Base-by-base conservation (phyloP, 2,113 vertebrate genomes). In the Lamprotornis superbus region DNA sequence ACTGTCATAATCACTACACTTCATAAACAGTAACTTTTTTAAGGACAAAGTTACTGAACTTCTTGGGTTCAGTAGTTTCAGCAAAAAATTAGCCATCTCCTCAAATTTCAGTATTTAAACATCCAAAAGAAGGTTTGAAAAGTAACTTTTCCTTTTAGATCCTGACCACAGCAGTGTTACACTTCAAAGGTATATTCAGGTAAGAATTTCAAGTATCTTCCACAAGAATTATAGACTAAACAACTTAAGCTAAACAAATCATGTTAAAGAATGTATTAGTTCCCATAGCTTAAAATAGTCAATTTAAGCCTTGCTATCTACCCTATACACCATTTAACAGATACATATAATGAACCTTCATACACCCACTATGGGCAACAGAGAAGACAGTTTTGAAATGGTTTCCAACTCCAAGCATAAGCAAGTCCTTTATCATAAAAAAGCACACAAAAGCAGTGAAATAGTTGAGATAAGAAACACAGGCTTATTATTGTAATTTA, bases 401-500 rank as follows among this genome's bases (percentile, higher is more conserved):
- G 63, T 24, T 87, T 82, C n/a, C 46, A 44, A 30, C 7, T 61
- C 31, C 46, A 70, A 64, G 65, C 23, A 24, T 3, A 73, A 94
- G 53, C 14, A 70, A 63, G 28, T 12, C 60, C 31, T 71, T 83
- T 19, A 39, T 9, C 7, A 0, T 14, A 14, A 31, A 39, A 39
- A 39, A 39, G 39, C 39, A 39, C 39, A 87, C 3, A 80, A 76
- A 84, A 85, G 61, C 40, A 89, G 50, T 28, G n/a, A 94, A 92
- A 68, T 7, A 89, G 65, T 24, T 75, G 14, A 92, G 31, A 78
- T 31, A 56, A 83, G 56, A 96, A 79, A 31, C 94, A 94, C 52
- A 56, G 69, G 60, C 77, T 97, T 89, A 77, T 79, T 88, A 92
- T 87, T 91, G 42, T 77, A 42, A 89, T 98, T 98, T 98, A 98